A percentile compares a stretch with the other conserved stretches of the same genome.
phyloP scores from a whole-genome alignment of 2,113 vertebrate genomes.

The Oxygymnocypris stewartii region DNA sequence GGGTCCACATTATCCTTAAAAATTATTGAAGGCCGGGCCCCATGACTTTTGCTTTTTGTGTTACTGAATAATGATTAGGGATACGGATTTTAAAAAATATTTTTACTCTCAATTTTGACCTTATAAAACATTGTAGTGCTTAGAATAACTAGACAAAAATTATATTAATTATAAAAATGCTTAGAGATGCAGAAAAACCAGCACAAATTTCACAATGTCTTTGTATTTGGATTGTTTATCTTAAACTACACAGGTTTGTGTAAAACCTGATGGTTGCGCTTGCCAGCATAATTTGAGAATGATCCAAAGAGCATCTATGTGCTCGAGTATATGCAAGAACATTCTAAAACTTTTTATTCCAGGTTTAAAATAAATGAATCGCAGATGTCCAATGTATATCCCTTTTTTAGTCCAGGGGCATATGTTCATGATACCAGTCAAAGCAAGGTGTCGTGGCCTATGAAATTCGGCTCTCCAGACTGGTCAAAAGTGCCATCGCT shows the following conservation, averaged over 20 bases:
- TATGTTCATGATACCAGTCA: conserved; percentile 64
- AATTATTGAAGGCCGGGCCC: not conserved
- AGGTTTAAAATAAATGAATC: not conserved
- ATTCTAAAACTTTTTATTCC: not conserved
- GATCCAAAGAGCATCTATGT: not conserved
- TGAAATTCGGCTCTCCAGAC: conserved; percentile 85
- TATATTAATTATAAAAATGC: too few relatives aligned
- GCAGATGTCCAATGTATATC: not conserved
- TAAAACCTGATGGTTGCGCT: not conserved
- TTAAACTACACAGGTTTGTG: not conserved
- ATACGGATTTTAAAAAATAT: not conserved
- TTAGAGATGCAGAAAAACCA: not conserved
- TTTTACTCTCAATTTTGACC: not conserved
- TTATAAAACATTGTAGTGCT: not conserved
- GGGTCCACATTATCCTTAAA: not conserved
- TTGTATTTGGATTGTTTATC: too few relatives aligned
- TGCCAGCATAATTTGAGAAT: not conserved
- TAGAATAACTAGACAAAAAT: not conserved
- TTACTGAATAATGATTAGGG: not conserved
- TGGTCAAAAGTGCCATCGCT: conserved; percentile 75
- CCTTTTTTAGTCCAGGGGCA: conserved; percentile 75
- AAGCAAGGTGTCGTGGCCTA: conserved; percentile 79
- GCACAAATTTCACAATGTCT: not conserved
- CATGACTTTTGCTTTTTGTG: not conserved
- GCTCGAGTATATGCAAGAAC: not conserved